These are phyloP conservation scores for Phrynocephalus forsythii DNA, from an alignment of 2,797 vertebrate genomes.

Conservation along the genomic window DNA sequence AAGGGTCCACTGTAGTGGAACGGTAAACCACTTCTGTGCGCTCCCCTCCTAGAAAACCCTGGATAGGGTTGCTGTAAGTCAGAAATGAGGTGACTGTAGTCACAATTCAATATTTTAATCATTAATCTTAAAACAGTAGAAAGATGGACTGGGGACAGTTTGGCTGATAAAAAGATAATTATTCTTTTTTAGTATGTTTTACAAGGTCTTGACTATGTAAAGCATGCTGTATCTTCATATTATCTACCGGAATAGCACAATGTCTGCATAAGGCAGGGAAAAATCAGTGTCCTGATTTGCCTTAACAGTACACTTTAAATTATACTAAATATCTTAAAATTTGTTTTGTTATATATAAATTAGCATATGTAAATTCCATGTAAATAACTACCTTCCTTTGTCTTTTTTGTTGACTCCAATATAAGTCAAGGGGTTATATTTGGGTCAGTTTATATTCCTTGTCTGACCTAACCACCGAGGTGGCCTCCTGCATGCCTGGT, in stretches of 20 bases:
- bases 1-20: background rate
- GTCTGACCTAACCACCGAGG: no score
- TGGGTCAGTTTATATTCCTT: no score
- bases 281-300: background rate
- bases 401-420: background rate
- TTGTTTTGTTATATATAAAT: background rate
- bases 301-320: background rate
- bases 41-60: no score
- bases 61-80: no score
- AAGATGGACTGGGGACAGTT: constrained; percentile 62
- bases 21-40: no score
- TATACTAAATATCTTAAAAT: background rate
- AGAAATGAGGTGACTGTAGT: no score
- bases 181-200: constrained; percentile 34
- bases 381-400: background rate
- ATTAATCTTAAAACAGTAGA: constrained; percentile 48
- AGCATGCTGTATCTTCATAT: constrained; percentile 28
- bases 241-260: no score
- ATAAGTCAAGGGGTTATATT: no score
- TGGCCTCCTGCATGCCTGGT: no score
- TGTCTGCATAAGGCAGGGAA: background rate
- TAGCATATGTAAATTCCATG: background rate
- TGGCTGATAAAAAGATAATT: constrained; percentile 55
- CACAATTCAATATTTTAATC: constrained; percentile 62
- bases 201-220: constrained; percentile 16